phyloP scores from a whole-genome alignment of 2,797 vertebrate species.

The Thamnophis elegans region DNA sequence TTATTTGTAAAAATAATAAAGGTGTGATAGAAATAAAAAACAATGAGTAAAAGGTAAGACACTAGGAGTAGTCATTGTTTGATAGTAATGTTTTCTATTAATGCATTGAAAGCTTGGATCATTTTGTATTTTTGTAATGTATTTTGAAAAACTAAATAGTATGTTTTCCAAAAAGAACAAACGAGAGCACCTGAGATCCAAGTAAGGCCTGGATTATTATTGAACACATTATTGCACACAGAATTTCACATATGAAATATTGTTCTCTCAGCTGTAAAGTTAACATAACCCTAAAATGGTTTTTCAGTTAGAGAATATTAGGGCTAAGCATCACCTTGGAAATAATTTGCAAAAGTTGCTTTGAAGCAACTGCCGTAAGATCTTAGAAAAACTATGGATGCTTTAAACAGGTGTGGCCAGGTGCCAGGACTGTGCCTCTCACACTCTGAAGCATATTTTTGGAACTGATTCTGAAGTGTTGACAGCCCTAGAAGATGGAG shows the following conservation, averaged over 20 bases:
- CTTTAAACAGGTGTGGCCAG: not conserved
- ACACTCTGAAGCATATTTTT: not conserved
- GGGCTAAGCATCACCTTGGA: not conserved
- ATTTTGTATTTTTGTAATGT: not conserved
- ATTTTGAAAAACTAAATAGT: not conserved
- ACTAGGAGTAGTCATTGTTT: not conserved
- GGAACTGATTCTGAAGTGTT: not conserved
- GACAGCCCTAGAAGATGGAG: not conserved
- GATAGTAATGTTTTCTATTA: not conserved
- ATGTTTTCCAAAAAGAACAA: not conserved
- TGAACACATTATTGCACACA: not conserved
- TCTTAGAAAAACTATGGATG: not conserved
- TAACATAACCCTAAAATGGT: not conserved
- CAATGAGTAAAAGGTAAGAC: not conserved
- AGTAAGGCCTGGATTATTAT: not conserved
- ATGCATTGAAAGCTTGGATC: not conserved
- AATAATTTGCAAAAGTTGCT: not conserved
- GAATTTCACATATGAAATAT: not conserved
- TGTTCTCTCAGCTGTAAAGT: not conserved
- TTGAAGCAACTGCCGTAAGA: not conserved
- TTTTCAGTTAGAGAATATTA: not conserved
- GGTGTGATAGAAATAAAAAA: not conserved
- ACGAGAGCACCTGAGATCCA: not conserved
- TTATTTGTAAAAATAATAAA: not conserved
- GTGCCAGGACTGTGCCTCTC: not conserved